Conservation (phyloP, 2,113 vertebrate genomes). For the Hippolais icterina region DNA sequence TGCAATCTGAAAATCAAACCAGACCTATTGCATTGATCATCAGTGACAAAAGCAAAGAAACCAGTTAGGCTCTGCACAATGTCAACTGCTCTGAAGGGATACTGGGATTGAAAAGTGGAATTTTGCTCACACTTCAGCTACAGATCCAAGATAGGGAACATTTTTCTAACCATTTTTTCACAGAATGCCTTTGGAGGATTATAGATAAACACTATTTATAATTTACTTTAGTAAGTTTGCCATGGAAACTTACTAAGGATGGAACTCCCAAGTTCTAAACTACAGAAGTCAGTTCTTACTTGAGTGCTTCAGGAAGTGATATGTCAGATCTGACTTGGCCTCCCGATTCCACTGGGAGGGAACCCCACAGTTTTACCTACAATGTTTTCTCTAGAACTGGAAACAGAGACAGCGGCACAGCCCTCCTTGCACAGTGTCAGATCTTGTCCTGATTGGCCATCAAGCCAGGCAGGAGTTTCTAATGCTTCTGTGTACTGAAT, state of each 20-base stretch:
- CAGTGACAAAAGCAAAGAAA: neutral
- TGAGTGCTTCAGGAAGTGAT: neutral
- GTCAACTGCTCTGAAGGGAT: neutral
- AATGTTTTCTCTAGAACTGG: neutral
- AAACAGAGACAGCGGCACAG: rapidly evolving
- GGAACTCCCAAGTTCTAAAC: neutral
- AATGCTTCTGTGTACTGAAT: neutral
- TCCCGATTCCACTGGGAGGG: neutral
- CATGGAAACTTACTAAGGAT: neutral
- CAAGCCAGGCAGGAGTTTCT: neutral
- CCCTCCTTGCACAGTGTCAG: neutral
- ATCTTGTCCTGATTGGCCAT: rapidly evolving
- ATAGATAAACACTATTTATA: neutral
- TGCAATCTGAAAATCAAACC: neutral
- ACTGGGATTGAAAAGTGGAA: neutral
- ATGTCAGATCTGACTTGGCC: neutral
- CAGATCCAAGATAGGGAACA: neutral
- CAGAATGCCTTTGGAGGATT: neutral
- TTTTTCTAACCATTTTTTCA: neutral
- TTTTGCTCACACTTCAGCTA: neutral
- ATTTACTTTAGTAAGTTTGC: neutral
- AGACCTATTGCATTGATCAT: neutral
- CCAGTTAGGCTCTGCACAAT: neutral
- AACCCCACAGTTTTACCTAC: neutral
- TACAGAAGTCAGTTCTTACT: neutral